These are phyloP conservation scores for Prolemur simus DNA, from an alignment of 2,113 vertebrate species.

Conservation along the genomic window DNA sequence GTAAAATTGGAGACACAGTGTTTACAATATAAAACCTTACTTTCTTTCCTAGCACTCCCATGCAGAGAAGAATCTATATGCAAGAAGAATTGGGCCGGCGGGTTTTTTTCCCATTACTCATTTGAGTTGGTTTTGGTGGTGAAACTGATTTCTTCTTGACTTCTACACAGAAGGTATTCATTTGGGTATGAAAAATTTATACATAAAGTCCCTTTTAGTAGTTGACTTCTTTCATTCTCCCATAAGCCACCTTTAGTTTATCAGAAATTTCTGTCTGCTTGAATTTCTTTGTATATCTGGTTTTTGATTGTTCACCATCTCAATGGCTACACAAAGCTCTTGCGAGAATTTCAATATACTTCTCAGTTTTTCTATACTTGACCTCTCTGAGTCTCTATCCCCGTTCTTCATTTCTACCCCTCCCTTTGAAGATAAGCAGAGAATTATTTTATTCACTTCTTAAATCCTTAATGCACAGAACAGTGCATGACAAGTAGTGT, in stretches of 20 bases:
- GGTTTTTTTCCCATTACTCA: neutral
- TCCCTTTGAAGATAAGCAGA: neutral
- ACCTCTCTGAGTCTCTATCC: neutral
- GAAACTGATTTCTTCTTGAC: neutral
- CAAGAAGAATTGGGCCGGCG: neutral
- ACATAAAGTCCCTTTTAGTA: neutral
- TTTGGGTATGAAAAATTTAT: neutral
- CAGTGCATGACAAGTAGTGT: neutral
- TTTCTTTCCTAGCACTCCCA: neutral
- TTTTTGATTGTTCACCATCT: neutral
- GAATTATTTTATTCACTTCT: neutral
- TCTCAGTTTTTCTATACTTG: neutral
- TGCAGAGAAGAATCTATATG: neutral
- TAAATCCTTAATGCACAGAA: neutral
- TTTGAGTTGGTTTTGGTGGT: neutral
- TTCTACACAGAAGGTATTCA: neutral
- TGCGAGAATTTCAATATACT: neutral
- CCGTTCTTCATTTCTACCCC: accelerated
- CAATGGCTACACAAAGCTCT: neutral
- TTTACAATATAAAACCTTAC: neutral
- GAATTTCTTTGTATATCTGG: neutral
- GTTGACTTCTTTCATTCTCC: neutral
- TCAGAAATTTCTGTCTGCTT: neutral
- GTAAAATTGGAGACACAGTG: neutral
- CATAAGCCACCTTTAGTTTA: neutral